Conservation (phyloP, 2,888 invertebrate genomes). For the Pecten maximus region DNA sequence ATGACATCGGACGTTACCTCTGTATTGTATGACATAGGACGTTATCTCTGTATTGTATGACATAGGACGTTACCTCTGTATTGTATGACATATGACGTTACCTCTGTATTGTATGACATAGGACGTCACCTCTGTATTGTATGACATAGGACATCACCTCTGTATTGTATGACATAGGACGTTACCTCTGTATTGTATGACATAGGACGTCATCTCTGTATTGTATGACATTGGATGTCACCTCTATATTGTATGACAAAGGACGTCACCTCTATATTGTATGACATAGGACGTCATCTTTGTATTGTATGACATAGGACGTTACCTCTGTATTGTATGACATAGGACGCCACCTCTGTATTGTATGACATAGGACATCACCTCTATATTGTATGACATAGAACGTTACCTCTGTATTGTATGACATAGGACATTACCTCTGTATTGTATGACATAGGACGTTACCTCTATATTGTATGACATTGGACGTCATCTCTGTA, state of each 20-base stretch:
- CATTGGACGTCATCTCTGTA: neutral
- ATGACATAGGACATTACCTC: neutral
- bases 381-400: neutral
- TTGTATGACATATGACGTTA: neutral
- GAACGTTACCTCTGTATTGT: neutral
- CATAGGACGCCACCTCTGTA: neutral
- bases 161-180: neutral
- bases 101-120: neutral
- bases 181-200: neutral
- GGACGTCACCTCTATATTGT: neutral
- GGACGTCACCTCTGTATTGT: neutral
- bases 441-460: neutral
- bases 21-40: neutral
- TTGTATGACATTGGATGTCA: neutral
- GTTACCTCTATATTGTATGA: neutral
- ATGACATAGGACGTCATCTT: neutral
- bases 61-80: neutral
- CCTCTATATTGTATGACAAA: neutral
- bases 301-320: too few relatives aligned
- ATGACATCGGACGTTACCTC: neutral
- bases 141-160: neutral
- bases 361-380: neutral
- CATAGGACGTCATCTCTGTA: neutral
- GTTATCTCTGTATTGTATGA: neutral
- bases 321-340: neutral